A percentile compares a stretch with the other conserved stretches of the same genome.
Evolutionary conservation across 2,113 vertebrate genomes (phyloP).

Genomic region (Cavia porcellus): DNA sequence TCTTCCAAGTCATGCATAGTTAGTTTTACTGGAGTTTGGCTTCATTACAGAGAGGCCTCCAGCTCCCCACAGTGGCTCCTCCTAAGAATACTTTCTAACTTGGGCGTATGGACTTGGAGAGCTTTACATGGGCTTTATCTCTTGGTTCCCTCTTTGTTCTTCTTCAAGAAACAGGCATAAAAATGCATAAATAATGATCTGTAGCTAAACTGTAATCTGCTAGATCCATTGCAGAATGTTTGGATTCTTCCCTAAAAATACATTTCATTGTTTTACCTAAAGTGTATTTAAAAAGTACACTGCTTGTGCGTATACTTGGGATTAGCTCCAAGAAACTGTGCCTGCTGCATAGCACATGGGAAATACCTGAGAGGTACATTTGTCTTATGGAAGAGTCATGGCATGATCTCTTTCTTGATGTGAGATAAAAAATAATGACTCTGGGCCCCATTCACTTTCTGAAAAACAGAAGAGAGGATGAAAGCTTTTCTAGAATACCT

Average conservation of each 20-base stretch:
- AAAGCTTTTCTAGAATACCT: background rate
- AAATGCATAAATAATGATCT: conserved; percentile 78
- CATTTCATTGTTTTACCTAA: background rate
- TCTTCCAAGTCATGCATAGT: background rate
- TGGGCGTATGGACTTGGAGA: background rate
- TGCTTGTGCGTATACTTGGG: background rate
- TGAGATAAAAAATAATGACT: background rate
- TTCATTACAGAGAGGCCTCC: conserved; percentile 78
- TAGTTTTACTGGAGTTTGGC: conserved; percentile 11
- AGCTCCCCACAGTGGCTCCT: conserved; percentile 86
- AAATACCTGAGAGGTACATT: background rate
- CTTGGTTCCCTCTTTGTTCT: conserved; percentile 36
- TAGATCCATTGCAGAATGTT: background rate
- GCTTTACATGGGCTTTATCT: background rate
- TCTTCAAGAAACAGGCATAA: conserved; percentile 79
- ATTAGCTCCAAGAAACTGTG: background rate
- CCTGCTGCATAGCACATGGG: background rate
- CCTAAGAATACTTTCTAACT: conserved; percentile 77
- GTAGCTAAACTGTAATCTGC: conserved; percentile 53
- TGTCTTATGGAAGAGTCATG: background rate
- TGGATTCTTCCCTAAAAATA: conserved; percentile 40
- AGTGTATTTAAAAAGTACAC: background rate
- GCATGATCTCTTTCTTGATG: background rate
- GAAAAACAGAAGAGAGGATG: background rate
- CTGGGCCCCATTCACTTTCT: background rate